These are phyloP conservation scores for Diplolepis rosae DNA, from an alignment of 2,888 invertebrate genomes.

Conservation along the genomic window DNA sequence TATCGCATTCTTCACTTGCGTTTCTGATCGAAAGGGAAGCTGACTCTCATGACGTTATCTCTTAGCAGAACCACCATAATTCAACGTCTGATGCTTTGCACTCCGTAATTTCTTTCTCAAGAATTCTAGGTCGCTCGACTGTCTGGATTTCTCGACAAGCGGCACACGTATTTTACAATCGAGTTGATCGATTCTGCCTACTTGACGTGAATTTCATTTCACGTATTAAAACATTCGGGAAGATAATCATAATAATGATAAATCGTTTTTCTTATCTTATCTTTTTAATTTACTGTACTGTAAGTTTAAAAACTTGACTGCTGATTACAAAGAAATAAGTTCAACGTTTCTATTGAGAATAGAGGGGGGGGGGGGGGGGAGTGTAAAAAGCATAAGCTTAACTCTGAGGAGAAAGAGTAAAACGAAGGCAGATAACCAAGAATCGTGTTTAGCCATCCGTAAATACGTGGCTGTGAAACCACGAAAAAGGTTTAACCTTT, in stretches of 20 bases:
- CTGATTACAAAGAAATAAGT: conserved; percentile 33
- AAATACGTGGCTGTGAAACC: conserved; percentile 26
- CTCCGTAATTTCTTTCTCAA: conserved; percentile 23
- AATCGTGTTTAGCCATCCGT: neutral
- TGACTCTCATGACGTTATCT: conserved; percentile 27
- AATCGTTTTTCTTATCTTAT: conserved; percentile 31
- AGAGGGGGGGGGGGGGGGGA: conserved; percentile 28
- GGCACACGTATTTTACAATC: conserved; percentile 29
- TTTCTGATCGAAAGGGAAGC: conserved; percentile 20
- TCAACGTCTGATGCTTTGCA: conserved; percentile 23
- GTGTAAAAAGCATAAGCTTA: conserved; percentile 21
- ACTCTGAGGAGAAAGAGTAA: conserved; percentile 17
- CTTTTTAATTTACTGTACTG: neutral
- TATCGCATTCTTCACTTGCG: conserved; percentile 33
- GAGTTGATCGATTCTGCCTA: conserved; percentile 1
- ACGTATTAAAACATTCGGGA: neutral
- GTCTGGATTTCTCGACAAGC: conserved; percentile 20
- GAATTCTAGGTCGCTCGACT: conserved; percentile 9
- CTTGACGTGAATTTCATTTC: conserved; percentile 18
- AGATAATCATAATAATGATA: neutral
- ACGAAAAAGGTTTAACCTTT: conserved; percentile 33
- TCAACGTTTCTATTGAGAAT: conserved; percentile 32
- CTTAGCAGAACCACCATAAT: conserved; percentile 25
- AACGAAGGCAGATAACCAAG: conserved; percentile 27
- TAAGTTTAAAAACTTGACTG: conserved; percentile 25